phyloP scores from a whole-genome alignment of 2,888 invertebrate species.

The Lacanobia wlatinum region DNA sequence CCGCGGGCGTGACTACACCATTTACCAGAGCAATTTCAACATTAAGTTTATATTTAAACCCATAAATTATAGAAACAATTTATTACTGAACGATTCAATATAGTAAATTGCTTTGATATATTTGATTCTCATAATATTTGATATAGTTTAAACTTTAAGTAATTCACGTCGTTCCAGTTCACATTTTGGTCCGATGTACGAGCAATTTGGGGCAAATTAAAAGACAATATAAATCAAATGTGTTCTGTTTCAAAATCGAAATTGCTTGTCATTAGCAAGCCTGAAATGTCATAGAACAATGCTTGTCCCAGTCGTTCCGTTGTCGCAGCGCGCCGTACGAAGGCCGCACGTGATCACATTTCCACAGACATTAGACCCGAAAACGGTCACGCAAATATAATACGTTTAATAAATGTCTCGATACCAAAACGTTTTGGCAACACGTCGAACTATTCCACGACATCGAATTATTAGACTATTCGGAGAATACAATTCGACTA shows the following conservation, averaged over 20 bases:
- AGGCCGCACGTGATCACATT: conserved; percentile 89
- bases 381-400: conserved; percentile 85
- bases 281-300: conserved; percentile 91
- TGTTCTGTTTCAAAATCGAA: conserved; percentile 87
- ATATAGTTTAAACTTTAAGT: conserved; percentile 51
- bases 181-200: conserved; percentile 66
- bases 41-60: conserved; percentile 60
- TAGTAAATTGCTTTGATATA: conserved; percentile 61
- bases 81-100: conserved; percentile 64
- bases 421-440: conserved; percentile 79
- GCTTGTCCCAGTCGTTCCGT: conserved; percentile 76
- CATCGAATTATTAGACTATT: conserved; percentile 62
- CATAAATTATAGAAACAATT: conserved; percentile 63
- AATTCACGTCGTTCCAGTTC: conserved; percentile 57
- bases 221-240: conserved; percentile 85
- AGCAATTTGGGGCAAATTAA: conserved; percentile 81
- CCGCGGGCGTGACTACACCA: conserved; percentile 54
- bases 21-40: conserved; percentile 62
- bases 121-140: conserved; percentile 56
- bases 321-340: conserved; percentile 82
- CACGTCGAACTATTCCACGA: conserved; percentile 67
- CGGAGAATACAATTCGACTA: conserved; percentile 53
- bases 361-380: conserved; percentile 81
- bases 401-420: conserved; percentile 79
- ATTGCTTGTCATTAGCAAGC: conserved; percentile 89